Conservation (phyloP, 2,888 invertebrate species). For the Reticulitermes lucifugus region DNA sequence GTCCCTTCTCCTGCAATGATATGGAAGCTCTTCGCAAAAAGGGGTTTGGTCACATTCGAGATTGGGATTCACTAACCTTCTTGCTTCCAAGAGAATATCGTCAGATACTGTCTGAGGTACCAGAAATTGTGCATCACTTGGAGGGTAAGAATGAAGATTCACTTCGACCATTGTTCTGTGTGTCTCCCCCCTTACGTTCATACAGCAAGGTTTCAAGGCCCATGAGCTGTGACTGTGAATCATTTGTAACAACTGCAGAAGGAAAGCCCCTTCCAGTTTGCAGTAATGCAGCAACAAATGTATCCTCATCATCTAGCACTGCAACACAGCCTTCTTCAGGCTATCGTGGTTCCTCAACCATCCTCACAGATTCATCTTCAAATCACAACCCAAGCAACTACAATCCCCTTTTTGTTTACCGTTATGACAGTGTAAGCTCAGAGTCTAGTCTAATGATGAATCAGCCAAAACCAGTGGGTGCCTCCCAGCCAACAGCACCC, state of each 20-base stretch:
- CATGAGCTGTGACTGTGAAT: constrained; percentile 40
- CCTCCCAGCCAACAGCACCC: constrained; percentile 65
- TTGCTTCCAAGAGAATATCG: constrained; percentile 87
- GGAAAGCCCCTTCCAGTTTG: neutral
- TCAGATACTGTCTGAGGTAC: constrained; percentile 82
- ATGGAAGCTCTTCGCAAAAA: constrained; percentile 83
- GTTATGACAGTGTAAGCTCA: constrained; percentile 82
- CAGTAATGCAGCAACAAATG: constrained; percentile 26
- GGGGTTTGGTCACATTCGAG: constrained; percentile 86
- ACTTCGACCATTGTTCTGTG: constrained; percentile 69
- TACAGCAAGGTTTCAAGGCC: constrained; percentile 25
- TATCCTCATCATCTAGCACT: constrained; percentile 45
- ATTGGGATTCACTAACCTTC: constrained; percentile 94
- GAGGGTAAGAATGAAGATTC: constrained; percentile 70
- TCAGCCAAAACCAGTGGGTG: constrained; percentile 61
- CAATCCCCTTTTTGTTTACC: constrained; percentile 84
- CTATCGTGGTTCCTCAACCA: constrained; percentile 87
- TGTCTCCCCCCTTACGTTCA: constrained; percentile 64
- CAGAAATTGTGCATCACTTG: constrained; percentile 77
- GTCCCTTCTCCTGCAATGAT: constrained; percentile 85
- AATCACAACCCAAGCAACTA: constrained; percentile 73
- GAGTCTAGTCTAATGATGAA: constrained; percentile 73
- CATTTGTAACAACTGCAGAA: constrained; percentile 29
- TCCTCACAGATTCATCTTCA: constrained; percentile 79
- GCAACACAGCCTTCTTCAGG: constrained; percentile 81